A percentile compares a stretch with the other conserved stretches of the same genome.
phyloP scores from a whole-genome alignment of 2,797 vertebrate species.

The Arrhamphus sclerolepis region DNA sequence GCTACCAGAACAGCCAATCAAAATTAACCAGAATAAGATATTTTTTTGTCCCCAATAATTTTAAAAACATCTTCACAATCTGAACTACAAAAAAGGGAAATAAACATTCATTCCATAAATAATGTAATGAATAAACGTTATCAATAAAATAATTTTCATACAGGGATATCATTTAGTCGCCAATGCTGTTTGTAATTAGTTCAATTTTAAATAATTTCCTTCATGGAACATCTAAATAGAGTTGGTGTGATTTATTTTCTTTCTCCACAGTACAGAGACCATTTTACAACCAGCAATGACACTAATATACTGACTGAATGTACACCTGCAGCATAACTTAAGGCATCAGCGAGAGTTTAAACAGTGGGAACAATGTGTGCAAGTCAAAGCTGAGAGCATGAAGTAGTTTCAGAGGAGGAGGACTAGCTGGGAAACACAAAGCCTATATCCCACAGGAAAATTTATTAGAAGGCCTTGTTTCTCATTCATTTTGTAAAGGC shows the following conservation, averaged over 20 bases:
- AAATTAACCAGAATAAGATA: too few relatives aligned
- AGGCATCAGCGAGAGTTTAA: conserved; percentile 47
- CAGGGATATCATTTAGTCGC: neutral
- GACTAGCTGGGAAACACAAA: conserved; percentile 55
- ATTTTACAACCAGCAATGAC: conserved; percentile 13
- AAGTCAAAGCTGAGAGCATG: conserved; percentile 54
- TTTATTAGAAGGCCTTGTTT: conserved; percentile 66
- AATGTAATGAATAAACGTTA: neutral
- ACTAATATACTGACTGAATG: conserved; percentile 30
- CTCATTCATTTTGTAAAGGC: conserved; percentile 71
- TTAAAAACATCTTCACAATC: too few relatives aligned
- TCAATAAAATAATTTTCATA: neutral
- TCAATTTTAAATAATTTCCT: neutral
- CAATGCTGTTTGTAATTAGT: neutral
- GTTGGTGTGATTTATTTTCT: neutral
- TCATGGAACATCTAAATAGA: neutral
- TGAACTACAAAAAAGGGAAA: too few relatives aligned
- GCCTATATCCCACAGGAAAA: conserved; percentile 65
- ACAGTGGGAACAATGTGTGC: conserved; percentile 46
- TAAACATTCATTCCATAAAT: too few relatives aligned
- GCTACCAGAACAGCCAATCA: too few relatives aligned
- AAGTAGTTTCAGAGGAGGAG: conserved; percentile 64
- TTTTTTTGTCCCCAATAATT: too few relatives aligned
- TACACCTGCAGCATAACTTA: conserved; percentile 45
- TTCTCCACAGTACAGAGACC: conserved; percentile 8